phyloP scores from a whole-genome alignment of 2,113 vertebrate species.

The Eubucco bourcierii region DNA sequence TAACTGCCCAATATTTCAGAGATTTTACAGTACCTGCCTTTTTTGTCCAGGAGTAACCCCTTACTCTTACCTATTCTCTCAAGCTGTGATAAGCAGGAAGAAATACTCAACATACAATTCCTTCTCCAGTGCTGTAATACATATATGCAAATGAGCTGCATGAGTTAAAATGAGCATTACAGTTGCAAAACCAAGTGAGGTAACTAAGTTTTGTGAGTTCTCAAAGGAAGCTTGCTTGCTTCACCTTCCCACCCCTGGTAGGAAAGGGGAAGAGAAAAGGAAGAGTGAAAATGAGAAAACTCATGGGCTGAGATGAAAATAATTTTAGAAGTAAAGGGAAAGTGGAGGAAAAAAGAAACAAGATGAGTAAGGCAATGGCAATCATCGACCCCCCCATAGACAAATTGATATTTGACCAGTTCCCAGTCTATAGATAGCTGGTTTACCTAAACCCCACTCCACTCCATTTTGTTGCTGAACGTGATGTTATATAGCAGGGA shows the following conservation, averaged over 20 bases:
- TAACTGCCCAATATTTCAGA: not conserved
- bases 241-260: not conserved
- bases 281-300: not conserved
- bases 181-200: not conserved
- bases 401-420: not conserved
- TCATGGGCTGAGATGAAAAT: too few relatives aligned
- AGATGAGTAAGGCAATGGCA: not conserved
- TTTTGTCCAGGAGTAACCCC: not conserved
- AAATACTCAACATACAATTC: not conserved
- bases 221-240: not conserved
- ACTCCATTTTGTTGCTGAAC: not conserved
- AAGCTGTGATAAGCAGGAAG: not conserved
- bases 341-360: not conserved
- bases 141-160: not conserved
- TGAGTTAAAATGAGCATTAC: not conserved
- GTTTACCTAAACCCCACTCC: not conserved
- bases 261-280: not conserved
- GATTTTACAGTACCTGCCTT: not conserved
- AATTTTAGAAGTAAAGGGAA: not conserved
- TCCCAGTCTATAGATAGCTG: not conserved
- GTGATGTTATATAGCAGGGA: accelerated
- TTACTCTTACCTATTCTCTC: not conserved
- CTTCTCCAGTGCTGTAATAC: not conserved
- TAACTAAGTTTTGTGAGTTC: not conserved
- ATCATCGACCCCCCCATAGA: not conserved